Evolutionary conservation across 2,888 invertebrate species (phyloP).

Genomic region (Thalpophila matura): DNA sequence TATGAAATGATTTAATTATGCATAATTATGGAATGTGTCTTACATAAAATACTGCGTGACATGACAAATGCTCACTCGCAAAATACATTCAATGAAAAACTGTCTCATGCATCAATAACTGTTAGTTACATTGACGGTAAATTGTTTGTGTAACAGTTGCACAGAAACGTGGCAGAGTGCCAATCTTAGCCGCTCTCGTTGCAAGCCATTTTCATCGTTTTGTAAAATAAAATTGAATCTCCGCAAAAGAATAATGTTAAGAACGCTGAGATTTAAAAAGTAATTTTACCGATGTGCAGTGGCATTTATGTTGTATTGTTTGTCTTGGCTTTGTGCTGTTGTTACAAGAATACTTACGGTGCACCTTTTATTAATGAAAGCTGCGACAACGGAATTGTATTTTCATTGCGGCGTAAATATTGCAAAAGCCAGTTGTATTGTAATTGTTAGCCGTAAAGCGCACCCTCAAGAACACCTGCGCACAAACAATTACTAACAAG

Average conservation of each 20-base stretch:
- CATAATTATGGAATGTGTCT: slow-evolving; percentile 16
- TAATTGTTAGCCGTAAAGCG: slow-evolving; percentile 21
- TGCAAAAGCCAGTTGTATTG: background rate
- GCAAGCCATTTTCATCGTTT: slow-evolving; percentile 42
- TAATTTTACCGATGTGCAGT: slow-evolving; percentile 27
- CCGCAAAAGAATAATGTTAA: slow-evolving; percentile 30
- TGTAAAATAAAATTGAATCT: slow-evolving; percentile 43
- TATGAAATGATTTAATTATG: slow-evolving; percentile 42
- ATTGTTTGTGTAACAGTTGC: slow-evolving; percentile 41
- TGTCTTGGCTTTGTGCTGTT: slow-evolving; percentile 24
- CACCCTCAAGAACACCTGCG: slow-evolving; percentile 36
- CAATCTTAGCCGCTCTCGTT: slow-evolving; percentile 30
- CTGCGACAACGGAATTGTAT: slow-evolving; percentile 8
- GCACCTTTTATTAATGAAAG: slow-evolving; percentile 29
- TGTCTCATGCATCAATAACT: slow-evolving; percentile 10
- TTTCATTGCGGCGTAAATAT: slow-evolving; percentile 27
- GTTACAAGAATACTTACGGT: background rate
- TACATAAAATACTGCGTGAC: slow-evolving; percentile 10
- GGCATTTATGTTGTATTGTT: slow-evolving; percentile 34
- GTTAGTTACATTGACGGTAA: slow-evolving; percentile 20
- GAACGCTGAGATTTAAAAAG: slow-evolving; percentile 40
- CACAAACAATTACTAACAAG: slow-evolving; percentile 51
- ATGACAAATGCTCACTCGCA: background rate
- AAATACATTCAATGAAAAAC: background rate
- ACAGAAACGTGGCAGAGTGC: slow-evolving; percentile 49